Evolutionary conservation across 2,888 invertebrate genomes (phyloP), one percentile per base, ranked within the genome.

Genomic region (Entomobrya proxima): DNA sequence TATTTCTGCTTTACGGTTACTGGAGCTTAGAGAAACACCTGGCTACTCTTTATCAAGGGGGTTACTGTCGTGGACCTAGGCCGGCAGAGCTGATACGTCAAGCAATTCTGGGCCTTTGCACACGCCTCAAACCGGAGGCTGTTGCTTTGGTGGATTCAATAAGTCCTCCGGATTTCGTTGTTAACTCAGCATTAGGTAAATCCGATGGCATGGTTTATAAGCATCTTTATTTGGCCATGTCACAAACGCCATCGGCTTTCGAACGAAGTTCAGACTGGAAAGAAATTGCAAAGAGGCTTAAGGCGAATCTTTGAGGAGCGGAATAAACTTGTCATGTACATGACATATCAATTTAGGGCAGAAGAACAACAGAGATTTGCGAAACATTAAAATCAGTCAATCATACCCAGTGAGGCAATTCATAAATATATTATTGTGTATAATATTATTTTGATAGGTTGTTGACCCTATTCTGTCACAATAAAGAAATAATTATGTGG

Each of bases 151-250:
- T 95, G 2, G 98, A 98, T 91, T 95, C 95, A 32, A 93, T 98
- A 35, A 96, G 98, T 5, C 97, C 97, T 0, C 96, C 98, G 0
- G 98, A 98, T 92, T 97, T 96, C 91, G 94, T 97, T 44, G 93
- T 98, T n/a, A 96, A 97, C 92, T 98, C 98, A 0, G 95, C 96
- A 44, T 93, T 98, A 24, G 98, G 96, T 76, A 94, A 93, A 91
- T 95, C 96, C 32, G 96, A 98, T 93, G 98, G 98, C 88, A 94
- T 96, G 93, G 93, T 95, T 0, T 96, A 96, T 92, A 94, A 96
- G 91, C 95, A 95, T 91, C 93, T 96, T 55, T 94, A 96, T 91
- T 92, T 93, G 74, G 93, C 93, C 32, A 93, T 96, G 90, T 93
- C 94, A 91, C 93, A 94, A 61, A 93, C 94, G 88, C 94, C 95